These are phyloP conservation scores for Coptodon bakossiorum DNA, from an alignment of 2,113 vertebrate species.

Conservation along the genomic window DNA sequence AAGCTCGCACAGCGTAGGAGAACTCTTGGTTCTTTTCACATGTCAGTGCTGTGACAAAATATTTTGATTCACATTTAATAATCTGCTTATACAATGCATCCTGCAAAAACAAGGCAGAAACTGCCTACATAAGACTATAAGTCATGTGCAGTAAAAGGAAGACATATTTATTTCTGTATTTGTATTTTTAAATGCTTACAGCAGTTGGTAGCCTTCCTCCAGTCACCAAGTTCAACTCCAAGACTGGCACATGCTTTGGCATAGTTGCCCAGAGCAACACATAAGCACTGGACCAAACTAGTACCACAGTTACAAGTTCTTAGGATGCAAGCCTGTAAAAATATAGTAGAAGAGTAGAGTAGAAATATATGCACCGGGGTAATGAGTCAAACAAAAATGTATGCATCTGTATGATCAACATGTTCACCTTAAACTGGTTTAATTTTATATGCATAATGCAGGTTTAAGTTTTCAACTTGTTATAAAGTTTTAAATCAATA, in stretches of 20 bases:
- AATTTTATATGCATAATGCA: background rate
- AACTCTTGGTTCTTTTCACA: conserved; percentile 64
- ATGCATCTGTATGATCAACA: background rate
- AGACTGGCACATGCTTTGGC: conserved; percentile 63
- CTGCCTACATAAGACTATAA: rapidly evolving
- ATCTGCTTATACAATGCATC: background rate
- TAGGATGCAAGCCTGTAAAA: conserved; percentile 58
- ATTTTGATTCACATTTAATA: background rate
- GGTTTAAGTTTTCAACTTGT: background rate
- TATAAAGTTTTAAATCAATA: background rate
- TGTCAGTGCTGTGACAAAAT: conserved; percentile 24
- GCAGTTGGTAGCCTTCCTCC: conserved; percentile 62
- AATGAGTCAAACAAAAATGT: background rate
- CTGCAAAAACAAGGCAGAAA: background rate
- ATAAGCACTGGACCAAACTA: conserved; percentile 40
- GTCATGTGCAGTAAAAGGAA: background rate
- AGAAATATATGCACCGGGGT: background rate
- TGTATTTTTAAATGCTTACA: conserved; percentile 48
- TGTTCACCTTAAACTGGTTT: background rate
- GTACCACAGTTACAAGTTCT: conserved; percentile 52
- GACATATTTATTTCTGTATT: background rate
- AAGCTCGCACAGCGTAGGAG: conserved; percentile 39
- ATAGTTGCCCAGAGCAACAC: conserved; percentile 64
- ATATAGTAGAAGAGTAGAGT: background rate
- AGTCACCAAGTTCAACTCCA: conserved; percentile 57